These are phyloP conservation scores for Helicorthomorpha holstii DNA, from an alignment of 1,140 invertebrate genomes.

Conservation along the genomic window DNA sequence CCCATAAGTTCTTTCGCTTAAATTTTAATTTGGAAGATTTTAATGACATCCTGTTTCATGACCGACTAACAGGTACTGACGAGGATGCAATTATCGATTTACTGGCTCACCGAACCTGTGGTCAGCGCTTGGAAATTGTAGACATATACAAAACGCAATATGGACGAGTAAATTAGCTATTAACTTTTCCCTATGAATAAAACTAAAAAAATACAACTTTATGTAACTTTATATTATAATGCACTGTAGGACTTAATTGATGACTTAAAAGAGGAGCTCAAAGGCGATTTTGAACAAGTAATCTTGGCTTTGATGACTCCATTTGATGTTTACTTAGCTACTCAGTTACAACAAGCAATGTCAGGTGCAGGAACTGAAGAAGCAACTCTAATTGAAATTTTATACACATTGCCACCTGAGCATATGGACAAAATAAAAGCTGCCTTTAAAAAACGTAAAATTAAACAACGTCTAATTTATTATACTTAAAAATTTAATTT, in stretches of 20 bases:
- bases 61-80: constrained; percentile 36
- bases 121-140: constrained; percentile 47
- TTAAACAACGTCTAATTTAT: background rate
- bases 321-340: constrained; percentile 47
- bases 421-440: constrained; percentile 66
- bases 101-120: constrained; percentile 41
- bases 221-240: background rate
- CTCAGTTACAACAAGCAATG: constrained; percentile 50
- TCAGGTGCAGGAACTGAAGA: constrained; percentile 39
- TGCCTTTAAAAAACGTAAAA: constrained; percentile 64
- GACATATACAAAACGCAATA: constrained; percentile 50
- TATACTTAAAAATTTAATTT: too few relatives aligned
- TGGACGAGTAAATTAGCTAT: constrained; percentile 37
- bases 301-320: constrained; percentile 52
- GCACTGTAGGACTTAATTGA: constrained; percentile 43
- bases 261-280: constrained; percentile 56
- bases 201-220: background rate
- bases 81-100: constrained; percentile 57
- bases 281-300: constrained; percentile 58
- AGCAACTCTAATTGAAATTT: constrained; percentile 66
- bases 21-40: too few relatives aligned
- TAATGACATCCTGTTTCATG: background rate
- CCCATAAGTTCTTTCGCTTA: too few relatives aligned
- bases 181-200: background rate
- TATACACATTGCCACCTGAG: constrained; percentile 70